Percentiles rank a stretch among this genome's conserved stretches.
Conservation (phyloP, 30 jellyfish, hydroid and myxozoan genomes). For the Hydra vulgaris region DNA sequence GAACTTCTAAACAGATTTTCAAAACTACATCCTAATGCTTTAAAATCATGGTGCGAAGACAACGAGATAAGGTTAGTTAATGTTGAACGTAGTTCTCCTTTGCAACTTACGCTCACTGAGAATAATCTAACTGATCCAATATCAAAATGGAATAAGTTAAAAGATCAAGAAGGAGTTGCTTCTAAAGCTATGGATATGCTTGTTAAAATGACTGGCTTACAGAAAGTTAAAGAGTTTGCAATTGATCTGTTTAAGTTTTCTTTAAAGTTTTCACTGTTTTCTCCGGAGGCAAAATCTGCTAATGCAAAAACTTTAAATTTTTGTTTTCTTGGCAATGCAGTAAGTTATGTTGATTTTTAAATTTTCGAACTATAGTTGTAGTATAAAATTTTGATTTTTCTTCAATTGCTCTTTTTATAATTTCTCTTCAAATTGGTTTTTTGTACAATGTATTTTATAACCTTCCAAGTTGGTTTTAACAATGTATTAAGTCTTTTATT, state of each 20-base stretch:
- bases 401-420: too few relatives aligned
- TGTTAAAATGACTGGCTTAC: slow-evolving; percentile 11
- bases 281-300: slow-evolving; percentile 16
- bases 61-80: not conserved
- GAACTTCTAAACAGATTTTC: not conserved
- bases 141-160: slow-evolving; percentile 11
- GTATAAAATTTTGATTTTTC: too few relatives aligned
- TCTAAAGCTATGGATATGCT: slow-evolving; percentile 13
- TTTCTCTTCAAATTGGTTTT: too few relatives aligned
- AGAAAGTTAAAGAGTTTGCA: slow-evolving; percentile 12
- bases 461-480: too few relatives aligned
- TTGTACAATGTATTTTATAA: too few relatives aligned
- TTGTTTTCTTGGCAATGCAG: slow-evolving; percentile 25
- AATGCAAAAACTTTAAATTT: slow-evolving; percentile 7
- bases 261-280: slow-evolving; percentile 1
- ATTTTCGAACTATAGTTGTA: too few relatives aligned
- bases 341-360: too few relatives aligned
- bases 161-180: slow-evolving; percentile 4
- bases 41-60: not conserved
- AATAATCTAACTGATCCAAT: not conserved
- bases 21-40: not conserved
- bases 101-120: not conserved
- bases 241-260: slow-evolving; percentile 5
- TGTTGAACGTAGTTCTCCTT: not conserved
- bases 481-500: too few relatives aligned